These are phyloP conservation scores for Drosophila conformis DNA, from an alignment of 2,888 invertebrate genomes.

Conservation along the genomic window DNA sequence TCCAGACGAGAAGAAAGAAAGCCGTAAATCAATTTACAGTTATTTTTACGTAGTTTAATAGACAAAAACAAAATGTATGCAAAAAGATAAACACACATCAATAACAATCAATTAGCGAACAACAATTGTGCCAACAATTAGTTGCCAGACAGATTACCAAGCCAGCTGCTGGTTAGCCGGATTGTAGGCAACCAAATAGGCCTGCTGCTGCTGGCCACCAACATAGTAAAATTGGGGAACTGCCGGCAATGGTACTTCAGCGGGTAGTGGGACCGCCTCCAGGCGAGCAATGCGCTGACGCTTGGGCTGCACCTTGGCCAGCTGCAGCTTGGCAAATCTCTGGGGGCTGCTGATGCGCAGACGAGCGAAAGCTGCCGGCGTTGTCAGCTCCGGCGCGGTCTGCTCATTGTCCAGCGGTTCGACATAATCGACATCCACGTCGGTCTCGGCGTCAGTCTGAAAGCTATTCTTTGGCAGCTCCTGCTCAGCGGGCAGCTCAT, in stretches of 20 bases:
- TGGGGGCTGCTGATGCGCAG: conserved; percentile 59
- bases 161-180: conserved; percentile 62
- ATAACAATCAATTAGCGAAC: conserved; percentile 38
- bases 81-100: conserved; percentile 12
- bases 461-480: conserved; percentile 46
- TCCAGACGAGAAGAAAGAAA: background rate
- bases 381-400: conserved; percentile 29
- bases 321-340: conserved; percentile 55
- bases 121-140: too few relatives aligned
- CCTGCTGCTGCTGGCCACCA: conserved; percentile 67
- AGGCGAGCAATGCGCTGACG: conserved; percentile 67
- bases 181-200: conserved; percentile 65
- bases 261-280: conserved; percentile 53
- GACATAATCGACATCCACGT: conserved; percentile 45
- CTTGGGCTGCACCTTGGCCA: conserved; percentile 43
- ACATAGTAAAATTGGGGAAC: conserved; percentile 68
- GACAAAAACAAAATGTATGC: conserved; percentile 12
- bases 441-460: conserved; percentile 56
- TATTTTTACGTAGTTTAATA: conserved; percentile 38
- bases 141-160: conserved; percentile 55
- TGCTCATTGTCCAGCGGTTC: conserved; percentile 59
- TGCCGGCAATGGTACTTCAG: conserved; percentile 37
- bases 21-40: background rate
- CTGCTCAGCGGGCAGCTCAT: conserved; percentile 60
- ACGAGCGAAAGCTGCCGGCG: conserved; percentile 55